phyloP scores from a whole-genome alignment of 2,113 vertebrate species.

The Clarias macrocephalus region DNA sequence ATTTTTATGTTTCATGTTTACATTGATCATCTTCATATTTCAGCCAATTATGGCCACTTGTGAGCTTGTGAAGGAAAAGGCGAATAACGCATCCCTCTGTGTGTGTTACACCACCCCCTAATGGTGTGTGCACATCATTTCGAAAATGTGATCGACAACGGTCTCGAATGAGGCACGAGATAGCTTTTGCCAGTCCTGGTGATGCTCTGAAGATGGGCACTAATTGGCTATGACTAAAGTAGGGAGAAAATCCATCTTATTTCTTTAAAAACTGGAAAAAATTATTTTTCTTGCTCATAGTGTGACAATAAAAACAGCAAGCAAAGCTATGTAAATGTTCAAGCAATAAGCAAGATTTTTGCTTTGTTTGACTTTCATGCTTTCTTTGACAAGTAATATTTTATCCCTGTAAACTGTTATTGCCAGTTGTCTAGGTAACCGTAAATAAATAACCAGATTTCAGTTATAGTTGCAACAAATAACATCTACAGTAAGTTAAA shows the following conservation, averaged over 20 bases:
- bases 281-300: neutral
- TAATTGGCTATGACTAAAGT: too few relatives aligned
- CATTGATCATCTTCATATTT: neutral
- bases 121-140: too few relatives aligned
- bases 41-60: too few relatives aligned
- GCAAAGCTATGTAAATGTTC: neutral
- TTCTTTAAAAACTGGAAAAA: neutral
- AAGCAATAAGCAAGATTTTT: neutral
- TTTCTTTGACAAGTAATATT: neutral
- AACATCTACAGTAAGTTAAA: too few relatives aligned
- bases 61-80: too few relatives aligned
- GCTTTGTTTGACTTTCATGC: neutral
- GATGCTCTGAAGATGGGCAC: too few relatives aligned
- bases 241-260: neutral
- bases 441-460: neutral
- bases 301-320: neutral
- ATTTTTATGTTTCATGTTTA: neutral
- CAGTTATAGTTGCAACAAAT: neutral
- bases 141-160: too few relatives aligned
- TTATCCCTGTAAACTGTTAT: neutral
- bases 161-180: too few relatives aligned
- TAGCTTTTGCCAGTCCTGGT: too few relatives aligned
- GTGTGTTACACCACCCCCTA: too few relatives aligned
- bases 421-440: neutral
- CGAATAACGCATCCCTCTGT: too few relatives aligned